Percentiles rank a stretch among this genome's conserved stretches.
These are phyloP conservation scores for Calephelis nemesis DNA, from an alignment of 1,140 invertebrate genomes.

Conservation along the genomic window DNA sequence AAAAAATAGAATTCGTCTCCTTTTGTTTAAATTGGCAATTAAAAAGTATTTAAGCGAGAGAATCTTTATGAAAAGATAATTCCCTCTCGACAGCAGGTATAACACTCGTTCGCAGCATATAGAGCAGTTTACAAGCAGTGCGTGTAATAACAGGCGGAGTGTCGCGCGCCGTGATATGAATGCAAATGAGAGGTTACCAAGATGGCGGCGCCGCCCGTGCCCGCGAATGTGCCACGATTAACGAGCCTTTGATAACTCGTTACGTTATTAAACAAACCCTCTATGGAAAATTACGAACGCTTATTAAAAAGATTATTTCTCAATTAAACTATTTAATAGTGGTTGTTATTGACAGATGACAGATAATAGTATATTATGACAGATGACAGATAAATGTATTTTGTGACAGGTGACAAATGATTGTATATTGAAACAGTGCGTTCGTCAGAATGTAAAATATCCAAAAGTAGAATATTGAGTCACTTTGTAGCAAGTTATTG, in stretches of 20 bases:
- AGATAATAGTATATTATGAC: too few species aligned
- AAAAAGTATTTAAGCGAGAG: constrained; percentile 10
- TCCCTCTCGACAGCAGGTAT: constrained; percentile 18
- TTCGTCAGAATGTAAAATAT: too few species aligned
- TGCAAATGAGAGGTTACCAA: constrained; percentile 45
- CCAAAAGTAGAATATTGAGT: too few species aligned
- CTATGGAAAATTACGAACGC: constrained; percentile 10
- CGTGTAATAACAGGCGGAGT: constrained; percentile 31
- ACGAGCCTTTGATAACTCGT: constrained; percentile 16
- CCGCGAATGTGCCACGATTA: constrained; percentile 10
- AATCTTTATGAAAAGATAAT: constrained; percentile 17
- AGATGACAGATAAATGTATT: too few species aligned
- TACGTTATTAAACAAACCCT: constrained; percentile 15
- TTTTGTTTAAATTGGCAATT: constrained; percentile 15
- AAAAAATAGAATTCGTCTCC: constrained; percentile 3
- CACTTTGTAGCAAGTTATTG: too few species aligned
- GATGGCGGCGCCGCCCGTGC: constrained; percentile 34
- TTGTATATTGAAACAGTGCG: too few species aligned
- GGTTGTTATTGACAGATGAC: too few species aligned
- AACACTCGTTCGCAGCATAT: constrained; percentile 18
- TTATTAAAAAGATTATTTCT: background rate
- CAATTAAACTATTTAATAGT: background rate
- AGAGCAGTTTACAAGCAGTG: constrained; percentile 27
- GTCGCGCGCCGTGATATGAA: constrained; percentile 44
- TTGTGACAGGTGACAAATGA: too few species aligned